A percentile compares a stretch with the other conserved stretches of the same genome.
These are phyloP conservation scores for Andrena chrysosceles DNA, from an alignment of 2,888 invertebrate genomes.

Conservation along the genomic window DNA sequence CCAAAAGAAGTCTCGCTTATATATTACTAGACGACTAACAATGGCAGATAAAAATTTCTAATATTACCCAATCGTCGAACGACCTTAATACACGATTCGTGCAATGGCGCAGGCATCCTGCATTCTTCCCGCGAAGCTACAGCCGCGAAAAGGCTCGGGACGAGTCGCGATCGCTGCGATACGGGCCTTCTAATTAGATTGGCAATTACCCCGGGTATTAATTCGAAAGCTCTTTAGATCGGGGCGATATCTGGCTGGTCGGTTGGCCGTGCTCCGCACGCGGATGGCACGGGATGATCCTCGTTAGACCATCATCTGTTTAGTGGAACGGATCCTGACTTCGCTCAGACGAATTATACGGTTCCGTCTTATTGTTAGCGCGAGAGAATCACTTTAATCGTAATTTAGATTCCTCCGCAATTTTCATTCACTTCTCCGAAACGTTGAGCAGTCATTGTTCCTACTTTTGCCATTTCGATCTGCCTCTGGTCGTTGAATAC, in stretches of 20 bases:
- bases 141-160: constrained; percentile 10
- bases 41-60: not conserved
- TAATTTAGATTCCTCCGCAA: not conserved
- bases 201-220: constrained; percentile 55
- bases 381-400: constrained; percentile 4
- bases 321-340: constrained; percentile 26
- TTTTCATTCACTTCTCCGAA: not conserved
- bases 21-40: too few relatives aligned
- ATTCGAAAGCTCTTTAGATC: constrained; percentile 58
- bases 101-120: not conserved
- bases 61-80: not conserved
- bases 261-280: not conserved
- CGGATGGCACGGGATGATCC: constrained; percentile 14
- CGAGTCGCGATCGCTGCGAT: constrained; percentile 32
- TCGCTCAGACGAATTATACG: constrained; percentile 30
- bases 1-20: too few relatives aligned
- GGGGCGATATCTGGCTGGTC: constrained; percentile 32
- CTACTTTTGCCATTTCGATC: constrained; percentile 10
- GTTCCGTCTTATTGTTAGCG: constrained; percentile 20
- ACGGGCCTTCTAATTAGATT: constrained; percentile 60
- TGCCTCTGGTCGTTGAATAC: not conserved
- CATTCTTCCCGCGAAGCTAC: not conserved
- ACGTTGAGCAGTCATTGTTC: constrained; percentile 8
- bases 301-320: constrained; percentile 43
- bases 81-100: not conserved